phyloP scores from a whole-genome alignment of 2,113 vertebrate species.

The Cercocebus atys region DNA sequence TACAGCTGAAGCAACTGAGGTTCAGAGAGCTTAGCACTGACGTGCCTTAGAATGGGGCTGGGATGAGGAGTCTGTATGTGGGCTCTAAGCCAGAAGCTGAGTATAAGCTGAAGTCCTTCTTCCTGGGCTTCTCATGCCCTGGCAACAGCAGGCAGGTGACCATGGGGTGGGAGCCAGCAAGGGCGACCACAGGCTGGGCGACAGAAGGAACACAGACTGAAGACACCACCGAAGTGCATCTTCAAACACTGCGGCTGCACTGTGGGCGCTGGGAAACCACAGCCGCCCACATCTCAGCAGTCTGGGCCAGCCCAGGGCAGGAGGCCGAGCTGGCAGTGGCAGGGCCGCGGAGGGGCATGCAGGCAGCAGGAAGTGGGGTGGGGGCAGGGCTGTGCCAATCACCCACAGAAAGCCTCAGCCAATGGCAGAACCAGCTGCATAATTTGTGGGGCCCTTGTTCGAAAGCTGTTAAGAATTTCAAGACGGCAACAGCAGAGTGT shows the following conservation, averaged over 20 bases:
- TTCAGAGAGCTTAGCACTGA: not conserved
- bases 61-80: fast-evolving
- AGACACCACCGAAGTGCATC: constrained; percentile 6
- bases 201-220: constrained; percentile 59
- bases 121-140: not conserved
- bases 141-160: not conserved
- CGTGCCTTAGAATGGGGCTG: not conserved
- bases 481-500: not conserved
- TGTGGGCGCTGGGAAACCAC: constrained; percentile 60
- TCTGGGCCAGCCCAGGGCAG: not conserved
- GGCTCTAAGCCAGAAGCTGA: not conserved
- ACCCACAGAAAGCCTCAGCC: not conserved
- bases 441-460: not conserved
- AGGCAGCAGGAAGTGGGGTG: not conserved
- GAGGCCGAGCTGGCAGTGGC: constrained; percentile 7
- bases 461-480: not conserved
- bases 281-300: constrained; percentile 52
- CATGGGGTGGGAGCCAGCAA: not conserved
- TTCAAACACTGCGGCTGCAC: constrained; percentile 33
- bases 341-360: not conserved
- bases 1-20: not conserved
- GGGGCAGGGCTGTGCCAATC: not conserved
- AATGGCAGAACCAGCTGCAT: not conserved
- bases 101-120: not conserved
- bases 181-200: not conserved